Percentiles rank a stretch among this genome's conserved stretches.
phyloP scores from a whole-genome alignment of 2,888 invertebrate genomes.

The Dynastes hyllus region DNA sequence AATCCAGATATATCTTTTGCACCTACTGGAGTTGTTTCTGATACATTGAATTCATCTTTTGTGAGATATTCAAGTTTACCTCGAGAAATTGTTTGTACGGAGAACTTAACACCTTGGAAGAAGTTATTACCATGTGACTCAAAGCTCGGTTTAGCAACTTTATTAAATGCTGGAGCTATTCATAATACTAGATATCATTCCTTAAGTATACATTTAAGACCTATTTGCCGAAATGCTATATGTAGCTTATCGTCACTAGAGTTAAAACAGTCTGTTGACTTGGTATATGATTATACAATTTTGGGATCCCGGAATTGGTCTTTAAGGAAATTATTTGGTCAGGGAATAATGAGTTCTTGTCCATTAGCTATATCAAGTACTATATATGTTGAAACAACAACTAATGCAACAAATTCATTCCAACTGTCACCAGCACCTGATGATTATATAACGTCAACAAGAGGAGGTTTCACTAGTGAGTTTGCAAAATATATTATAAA shows the following conservation, averaged over 20 bases:
- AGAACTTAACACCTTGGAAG: constrained; percentile 99
- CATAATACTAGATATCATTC: constrained; percentile 97
- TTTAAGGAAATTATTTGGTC: constrained; percentile 89
- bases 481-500: constrained; percentile 81
- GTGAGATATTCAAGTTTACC: constrained; percentile 92
- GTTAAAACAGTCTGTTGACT: constrained; percentile 87
- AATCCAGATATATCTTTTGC: constrained; percentile 88
- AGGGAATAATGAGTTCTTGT: constrained; percentile 87
- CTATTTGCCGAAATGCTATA: constrained; percentile 78
- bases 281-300: constrained; percentile 88
- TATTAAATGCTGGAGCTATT: constrained; percentile 92
- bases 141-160: constrained; percentile 88
- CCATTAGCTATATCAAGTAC: constrained; percentile 85
- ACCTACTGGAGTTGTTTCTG: constrained; percentile 78
- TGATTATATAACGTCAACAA: constrained; percentile 74
- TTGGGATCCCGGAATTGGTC: constrained; percentile 86
- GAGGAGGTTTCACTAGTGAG: constrained; percentile 80
- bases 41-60: constrained; percentile 73
- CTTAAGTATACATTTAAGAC: constrained; percentile 87
- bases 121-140: constrained; percentile 96
- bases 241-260: constrained; percentile 79
- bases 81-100: constrained; percentile 97
- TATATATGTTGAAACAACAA: constrained; percentile 86
- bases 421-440: constrained; percentile 78
- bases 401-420: constrained; percentile 77